These are phyloP conservation scores for Chaitophorus viminalis DNA, from an alignment of 2,888 invertebrate species.

Conservation along the genomic window DNA sequence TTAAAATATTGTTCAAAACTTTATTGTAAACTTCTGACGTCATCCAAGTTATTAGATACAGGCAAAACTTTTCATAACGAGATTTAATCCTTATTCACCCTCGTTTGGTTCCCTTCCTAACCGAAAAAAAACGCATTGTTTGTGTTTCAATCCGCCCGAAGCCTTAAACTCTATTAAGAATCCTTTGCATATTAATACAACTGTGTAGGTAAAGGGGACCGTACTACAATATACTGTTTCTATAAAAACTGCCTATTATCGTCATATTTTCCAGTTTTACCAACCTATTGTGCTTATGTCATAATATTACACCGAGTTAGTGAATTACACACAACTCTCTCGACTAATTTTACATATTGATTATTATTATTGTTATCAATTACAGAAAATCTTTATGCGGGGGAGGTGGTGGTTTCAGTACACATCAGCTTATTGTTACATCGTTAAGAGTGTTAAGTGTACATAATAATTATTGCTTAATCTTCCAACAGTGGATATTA, in stretches of 20 bases:
- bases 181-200: conserved; percentile 60
- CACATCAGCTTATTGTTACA: conserved; percentile 7
- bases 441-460: conserved; percentile 1
- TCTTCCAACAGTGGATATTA: conserved; percentile 10
- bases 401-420: background rate
- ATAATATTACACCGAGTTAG: background rate
- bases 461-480: conserved; percentile 22
- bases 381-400: background rate
- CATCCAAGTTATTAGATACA: conserved; percentile 53
- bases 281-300: background rate
- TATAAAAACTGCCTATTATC: conserved; percentile 25
- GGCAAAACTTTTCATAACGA: conserved; percentile 52
- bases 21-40: conserved; percentile 40
- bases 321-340: background rate
- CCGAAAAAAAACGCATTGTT: conserved; percentile 50
- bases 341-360: background rate
- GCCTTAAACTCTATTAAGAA: conserved; percentile 61
- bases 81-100: conserved; percentile 56
- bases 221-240: conserved; percentile 15
- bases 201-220: conserved; percentile 16
- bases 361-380: background rate
- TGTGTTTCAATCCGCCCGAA: conserved; percentile 54
- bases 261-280: conserved; percentile 1
- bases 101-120: background rate
- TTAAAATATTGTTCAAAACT: conserved; percentile 52